These are phyloP conservation scores for Rhagophthalmus giganteus DNA, from an alignment of 2,888 invertebrate genomes.

Conservation along the genomic window DNA sequence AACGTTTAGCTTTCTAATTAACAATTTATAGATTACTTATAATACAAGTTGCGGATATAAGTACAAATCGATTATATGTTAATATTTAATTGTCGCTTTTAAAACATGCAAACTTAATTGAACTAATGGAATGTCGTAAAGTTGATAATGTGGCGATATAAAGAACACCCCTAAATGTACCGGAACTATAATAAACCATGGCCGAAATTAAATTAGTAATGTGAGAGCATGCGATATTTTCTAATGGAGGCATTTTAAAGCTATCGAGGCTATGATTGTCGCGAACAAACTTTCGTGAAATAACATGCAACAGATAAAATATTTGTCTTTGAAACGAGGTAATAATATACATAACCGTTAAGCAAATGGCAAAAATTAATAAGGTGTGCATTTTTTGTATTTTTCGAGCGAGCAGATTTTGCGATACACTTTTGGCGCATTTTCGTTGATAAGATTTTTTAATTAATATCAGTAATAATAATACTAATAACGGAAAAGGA, in stretches of 20 bases:
- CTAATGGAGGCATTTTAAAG: slow-evolving; percentile 47
- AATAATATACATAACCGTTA: slow-evolving; percentile 43
- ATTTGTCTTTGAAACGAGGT: slow-evolving; percentile 47
- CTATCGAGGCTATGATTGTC: slow-evolving; percentile 32
- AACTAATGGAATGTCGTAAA: no score
- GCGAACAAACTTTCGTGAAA: slow-evolving; percentile 29
- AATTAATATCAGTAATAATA: slow-evolving; percentile 43
- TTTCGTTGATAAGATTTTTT: slow-evolving; percentile 43
- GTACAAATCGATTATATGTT: no score
- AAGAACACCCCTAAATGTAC: slow-evolving; percentile 39
- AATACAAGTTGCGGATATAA: no score
- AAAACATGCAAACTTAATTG: no score
- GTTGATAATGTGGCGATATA: no score
- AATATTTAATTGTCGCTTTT: no score
- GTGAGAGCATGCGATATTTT: slow-evolving; percentile 40
- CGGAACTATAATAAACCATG: slow-evolving; percentile 47
- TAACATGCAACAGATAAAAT: slow-evolving; percentile 42
- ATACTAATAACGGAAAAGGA: slow-evolving; percentile 42
- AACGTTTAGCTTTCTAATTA: no score
- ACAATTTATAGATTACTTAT: no score
- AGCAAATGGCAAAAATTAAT: slow-evolving; percentile 43
- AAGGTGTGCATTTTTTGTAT: slow-evolving; percentile 41
- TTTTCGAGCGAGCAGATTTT: slow-evolving; percentile 45
- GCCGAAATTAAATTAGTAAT: slow-evolving; percentile 38
- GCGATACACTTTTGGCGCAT: slow-evolving; percentile 36